These are phyloP conservation scores for Tenrec ecaudatus DNA, from an alignment of 2,113 vertebrate species.

Conservation along the genomic window DNA sequence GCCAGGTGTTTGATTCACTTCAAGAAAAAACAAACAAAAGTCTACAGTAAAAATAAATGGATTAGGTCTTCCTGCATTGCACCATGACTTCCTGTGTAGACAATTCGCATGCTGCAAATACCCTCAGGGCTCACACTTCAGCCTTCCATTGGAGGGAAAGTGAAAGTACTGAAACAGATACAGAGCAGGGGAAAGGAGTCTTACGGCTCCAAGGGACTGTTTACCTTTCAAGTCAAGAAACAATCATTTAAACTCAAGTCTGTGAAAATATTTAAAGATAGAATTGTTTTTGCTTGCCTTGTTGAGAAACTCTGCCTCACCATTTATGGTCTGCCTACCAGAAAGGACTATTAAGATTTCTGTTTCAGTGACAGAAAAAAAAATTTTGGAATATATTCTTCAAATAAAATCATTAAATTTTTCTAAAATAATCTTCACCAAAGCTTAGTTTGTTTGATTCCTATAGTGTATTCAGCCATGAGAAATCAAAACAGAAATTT, in stretches of 20 bases:
- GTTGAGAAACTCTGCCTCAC: neutral
- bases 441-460: conserved; percentile 43
- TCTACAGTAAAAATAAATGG: neutral
- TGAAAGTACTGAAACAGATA: neutral
- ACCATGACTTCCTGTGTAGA: conserved; percentile 35
- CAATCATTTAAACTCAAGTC: neutral
- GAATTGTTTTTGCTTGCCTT: neutral
- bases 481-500: conserved; percentile 1
- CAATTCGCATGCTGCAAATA: neutral
- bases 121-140: neutral
- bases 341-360: neutral
- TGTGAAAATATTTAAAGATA: conserved; percentile 35
- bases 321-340: conserved; percentile 7
- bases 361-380: conserved; percentile 14
- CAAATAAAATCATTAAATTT: conserved; percentile 48
- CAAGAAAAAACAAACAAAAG: neutral
- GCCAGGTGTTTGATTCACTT: neutral
- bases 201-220: neutral
- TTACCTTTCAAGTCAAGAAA: conserved; percentile 6
- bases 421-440: conserved; percentile 33
- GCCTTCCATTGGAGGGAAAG: neutral
- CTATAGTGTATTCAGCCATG: neutral
- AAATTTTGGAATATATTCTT: conserved; percentile 32
- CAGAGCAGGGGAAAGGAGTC: neutral
- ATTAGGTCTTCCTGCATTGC: neutral